Base-by-base conservation (phyloP, 2,888 invertebrate genomes). In the Antitype chi region DNA sequence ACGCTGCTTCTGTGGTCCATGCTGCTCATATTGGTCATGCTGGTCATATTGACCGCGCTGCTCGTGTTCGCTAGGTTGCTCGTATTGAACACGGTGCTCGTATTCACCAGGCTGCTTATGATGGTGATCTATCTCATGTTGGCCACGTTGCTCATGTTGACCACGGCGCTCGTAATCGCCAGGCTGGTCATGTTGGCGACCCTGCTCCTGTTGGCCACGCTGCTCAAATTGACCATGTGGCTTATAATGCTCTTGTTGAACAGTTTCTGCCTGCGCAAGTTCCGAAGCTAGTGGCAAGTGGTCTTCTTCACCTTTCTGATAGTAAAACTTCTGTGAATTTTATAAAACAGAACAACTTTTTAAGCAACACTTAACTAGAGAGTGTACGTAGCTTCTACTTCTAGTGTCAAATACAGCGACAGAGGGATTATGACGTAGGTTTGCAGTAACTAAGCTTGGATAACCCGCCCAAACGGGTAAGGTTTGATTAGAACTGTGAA, bases 291-390 rank as follows among this genome's bases (percentile, higher is more conserved):
- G 62, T 15, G 38, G 57, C 28, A 69, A 7, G 47, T 59, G 43
- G 52, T 68, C 49, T 20, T 43, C 15, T 53, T 25, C 69, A 53
- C 15, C 63, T 55, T 60, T 81, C 52, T 69, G 70, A 32, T 60
- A 49, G 32, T 60, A 38, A 62, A 84, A 52, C 25, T 69, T 74
- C 69, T 80, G 81, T 1, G 15, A 67, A 70, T 49, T 11, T 2
- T 6, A 53, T 73, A 23, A 49, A 38, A 9, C 20, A 47, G 7
- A 59, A n/a, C 23, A 59, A 17, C 2, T 23, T 60, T 52, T n/a
- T 15, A 28, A 76, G 15, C 38, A 17, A 20, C n/a, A 38, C 7
- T 11, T 38, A 32, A 74, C 11, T 25, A 49, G 20, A 15, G 25
- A 38, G 15, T n/a, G 59, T 28, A 17, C 59, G 8, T 59, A 59